Evolutionary conservation across 1,140 invertebrate genomes (phyloP).

Genomic region (Brachionus manjavacas): DNA sequence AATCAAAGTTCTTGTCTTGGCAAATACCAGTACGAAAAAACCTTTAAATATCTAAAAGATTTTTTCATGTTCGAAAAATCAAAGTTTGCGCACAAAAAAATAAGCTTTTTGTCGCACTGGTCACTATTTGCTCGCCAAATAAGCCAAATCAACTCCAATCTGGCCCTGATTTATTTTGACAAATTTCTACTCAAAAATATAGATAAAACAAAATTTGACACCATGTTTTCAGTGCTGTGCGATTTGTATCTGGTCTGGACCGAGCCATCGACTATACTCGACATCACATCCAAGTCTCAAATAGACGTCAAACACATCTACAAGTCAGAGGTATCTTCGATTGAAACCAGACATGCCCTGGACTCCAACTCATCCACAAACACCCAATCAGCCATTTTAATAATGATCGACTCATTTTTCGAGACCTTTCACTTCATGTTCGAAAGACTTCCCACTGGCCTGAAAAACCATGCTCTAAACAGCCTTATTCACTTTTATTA

Average conservation of each 20-base stretch:
- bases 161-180: constrained; percentile 10
- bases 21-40: not conserved
- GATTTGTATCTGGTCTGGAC: constrained; percentile 25
- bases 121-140: not conserved
- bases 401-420: constrained; percentile 37
- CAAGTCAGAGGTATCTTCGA: not conserved
- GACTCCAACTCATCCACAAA: not conserved
- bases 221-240: not conserved
- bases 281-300: not conserved
- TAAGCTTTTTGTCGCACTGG: constrained; percentile 30
- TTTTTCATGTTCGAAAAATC: constrained; percentile 33
- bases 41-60: constrained; percentile 13
- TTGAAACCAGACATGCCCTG: not conserved
- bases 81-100: not conserved
- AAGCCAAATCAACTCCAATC: not conserved
- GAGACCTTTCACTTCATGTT: constrained; percentile 2
- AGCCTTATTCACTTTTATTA: constrained; percentile 28
- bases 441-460: not conserved
- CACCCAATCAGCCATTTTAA: not conserved
- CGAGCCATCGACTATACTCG: not conserved
- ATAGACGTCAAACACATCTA: constrained; percentile 32
- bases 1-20: not conserved
- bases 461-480: constrained; percentile 1
- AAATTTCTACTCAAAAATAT: constrained; percentile 2
- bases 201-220: not conserved